Evolutionary conservation across 2,113 vertebrate genomes (phyloP).

Genomic region (Aviceda subcristata): DNA sequence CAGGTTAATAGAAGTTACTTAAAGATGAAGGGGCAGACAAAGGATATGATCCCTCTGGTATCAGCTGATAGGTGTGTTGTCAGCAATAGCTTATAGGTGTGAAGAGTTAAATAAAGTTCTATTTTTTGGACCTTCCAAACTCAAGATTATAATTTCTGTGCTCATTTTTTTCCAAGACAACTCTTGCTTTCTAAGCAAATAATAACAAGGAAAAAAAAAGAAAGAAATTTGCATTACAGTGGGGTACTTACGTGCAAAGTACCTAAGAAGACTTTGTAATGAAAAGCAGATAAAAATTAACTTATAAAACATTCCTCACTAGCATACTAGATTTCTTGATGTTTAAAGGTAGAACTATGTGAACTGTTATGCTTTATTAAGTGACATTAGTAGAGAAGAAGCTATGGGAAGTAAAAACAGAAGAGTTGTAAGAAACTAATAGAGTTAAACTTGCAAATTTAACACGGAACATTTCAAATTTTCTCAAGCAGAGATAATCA

Average conservation of each 20-base stretch:
- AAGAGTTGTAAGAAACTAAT: not conserved
- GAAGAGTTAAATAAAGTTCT: not conserved
- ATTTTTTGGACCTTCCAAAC: not conserved
- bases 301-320: not conserved
- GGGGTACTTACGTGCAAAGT: not conserved
- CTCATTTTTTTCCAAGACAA: not conserved
- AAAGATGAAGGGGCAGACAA: not conserved
- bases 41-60: not conserved
- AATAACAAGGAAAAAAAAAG: not conserved
- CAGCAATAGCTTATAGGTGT: not conserved
- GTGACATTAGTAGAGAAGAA: not conserved
- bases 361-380: not conserved
- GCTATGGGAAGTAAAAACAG: not conserved
- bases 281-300: not conserved
- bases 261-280: not conserved
- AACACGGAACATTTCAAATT: conserved; percentile 3
- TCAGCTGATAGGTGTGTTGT: not conserved
- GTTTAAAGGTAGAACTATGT: not conserved
- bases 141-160: not conserved
- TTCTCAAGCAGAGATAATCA: conserved; percentile 28
- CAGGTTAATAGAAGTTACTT: not conserved
- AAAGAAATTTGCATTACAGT: not conserved
- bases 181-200: not conserved
- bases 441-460: not conserved
- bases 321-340: not conserved